A percentile compares a stretch with the other conserved stretches of the same genome.
Conservation (phyloP, 2,113 vertebrate species). For the Zeus faber region DNA sequence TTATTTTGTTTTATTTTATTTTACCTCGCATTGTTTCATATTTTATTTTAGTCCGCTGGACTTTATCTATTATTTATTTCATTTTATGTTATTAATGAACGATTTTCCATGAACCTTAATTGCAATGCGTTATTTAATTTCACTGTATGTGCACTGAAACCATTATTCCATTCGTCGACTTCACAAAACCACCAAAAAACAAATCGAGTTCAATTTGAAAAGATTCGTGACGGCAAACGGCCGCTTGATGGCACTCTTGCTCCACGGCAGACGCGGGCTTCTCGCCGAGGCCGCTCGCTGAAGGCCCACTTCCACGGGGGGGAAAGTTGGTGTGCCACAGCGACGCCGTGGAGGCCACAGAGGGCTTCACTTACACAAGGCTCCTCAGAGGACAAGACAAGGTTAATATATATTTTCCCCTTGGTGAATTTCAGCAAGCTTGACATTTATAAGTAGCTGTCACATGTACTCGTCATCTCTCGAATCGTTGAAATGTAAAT, state of each 20-base stretch:
- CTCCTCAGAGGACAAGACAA: not conserved
- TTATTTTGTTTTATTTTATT: not conserved
- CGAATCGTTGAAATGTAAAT: too few species aligned
- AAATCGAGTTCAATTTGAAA: not conserved
- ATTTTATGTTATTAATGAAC: not conserved
- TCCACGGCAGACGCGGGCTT: constrained; percentile 63
- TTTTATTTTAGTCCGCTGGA: too few species aligned
- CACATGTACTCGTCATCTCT: too few species aligned
- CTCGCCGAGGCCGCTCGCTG: not conserved
- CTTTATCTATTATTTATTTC: too few species aligned
- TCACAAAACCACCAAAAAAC: constrained; percentile 60
- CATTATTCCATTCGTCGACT: constrained; percentile 46
- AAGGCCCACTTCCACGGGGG: not conserved
- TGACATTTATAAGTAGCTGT: not conserved
- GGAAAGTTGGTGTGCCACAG: not conserved
- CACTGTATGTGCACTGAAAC: constrained; percentile 20
- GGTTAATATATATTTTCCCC: constrained; percentile 23
- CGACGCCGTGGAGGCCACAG: not conserved
- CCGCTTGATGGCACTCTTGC: constrained; percentile 85
- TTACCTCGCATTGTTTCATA: too few species aligned
- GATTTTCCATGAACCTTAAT: not conserved
- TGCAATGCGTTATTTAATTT: constrained; percentile 29
- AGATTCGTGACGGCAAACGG: not conserved
- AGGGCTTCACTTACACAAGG: not conserved
- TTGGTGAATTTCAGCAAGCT: not conserved